Conservation (phyloP, 2,888 invertebrate species). For the Drosophila anomalata region DNA sequence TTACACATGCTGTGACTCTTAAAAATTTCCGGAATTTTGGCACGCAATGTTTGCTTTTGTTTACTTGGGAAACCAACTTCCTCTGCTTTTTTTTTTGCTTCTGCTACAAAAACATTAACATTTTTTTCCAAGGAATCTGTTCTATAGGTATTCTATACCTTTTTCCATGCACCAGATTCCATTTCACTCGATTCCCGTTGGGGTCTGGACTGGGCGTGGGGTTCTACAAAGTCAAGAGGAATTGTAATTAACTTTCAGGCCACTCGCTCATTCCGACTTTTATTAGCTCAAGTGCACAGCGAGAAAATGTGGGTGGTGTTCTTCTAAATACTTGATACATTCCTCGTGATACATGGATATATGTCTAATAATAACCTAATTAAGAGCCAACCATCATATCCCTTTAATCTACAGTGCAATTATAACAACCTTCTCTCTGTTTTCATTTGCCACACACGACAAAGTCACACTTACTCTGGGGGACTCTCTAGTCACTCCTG, state of each 20-base stretch:
- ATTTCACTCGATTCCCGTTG: conserved; percentile 15
- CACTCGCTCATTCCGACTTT: conserved; percentile 1
- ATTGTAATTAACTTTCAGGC: conserved; percentile 57
- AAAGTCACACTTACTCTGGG: conserved; percentile 27
- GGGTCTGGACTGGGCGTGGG: conserved; percentile 21
- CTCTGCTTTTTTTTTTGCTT: background rate
- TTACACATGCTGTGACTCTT: conserved; percentile 78
- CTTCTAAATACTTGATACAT: too few relatives aligned
- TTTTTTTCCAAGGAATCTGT: conserved; percentile 5
- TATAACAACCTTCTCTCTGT: conserved; percentile 38
- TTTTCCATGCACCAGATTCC: conserved; percentile 18
- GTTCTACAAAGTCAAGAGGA: conserved; percentile 63
- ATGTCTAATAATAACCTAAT: too few relatives aligned
- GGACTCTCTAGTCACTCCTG: background rate
- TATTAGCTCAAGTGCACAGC: conserved; percentile 15
- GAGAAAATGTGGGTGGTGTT: background rate
- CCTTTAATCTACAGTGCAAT: background rate
- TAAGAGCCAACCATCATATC: background rate
- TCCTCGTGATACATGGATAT: too few relatives aligned
- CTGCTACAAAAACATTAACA: background rate
- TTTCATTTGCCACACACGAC: conserved; percentile 61
- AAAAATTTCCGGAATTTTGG: conserved; percentile 80
- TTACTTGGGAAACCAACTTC: conserved; percentile 61
- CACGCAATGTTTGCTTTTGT: conserved; percentile 78
- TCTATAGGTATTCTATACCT: conserved; percentile 30